These are phyloP conservation scores for Andrena bicolor DNA, from an alignment of 2,888 invertebrate genomes.

Conservation along the genomic window DNA sequence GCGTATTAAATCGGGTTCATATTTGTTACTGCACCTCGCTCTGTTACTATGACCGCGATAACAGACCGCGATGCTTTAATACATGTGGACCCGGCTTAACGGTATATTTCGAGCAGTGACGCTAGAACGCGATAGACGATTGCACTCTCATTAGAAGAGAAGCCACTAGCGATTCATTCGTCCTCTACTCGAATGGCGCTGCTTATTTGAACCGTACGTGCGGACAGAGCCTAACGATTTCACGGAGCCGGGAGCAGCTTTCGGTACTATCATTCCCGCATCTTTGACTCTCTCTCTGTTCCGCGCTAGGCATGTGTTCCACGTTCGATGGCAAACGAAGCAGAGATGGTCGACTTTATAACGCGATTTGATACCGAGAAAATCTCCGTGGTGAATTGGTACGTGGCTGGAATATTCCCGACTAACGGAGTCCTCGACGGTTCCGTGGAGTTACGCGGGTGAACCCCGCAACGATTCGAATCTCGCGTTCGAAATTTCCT, in stretches of 20 bases:
- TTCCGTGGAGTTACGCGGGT: not conserved
- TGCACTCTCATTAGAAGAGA: conserved; percentile 2
- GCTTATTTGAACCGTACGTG: conserved; percentile 7
- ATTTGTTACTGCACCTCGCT: too few relatives aligned
- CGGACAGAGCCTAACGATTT: conserved; percentile 18
- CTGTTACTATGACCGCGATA: too few relatives aligned
- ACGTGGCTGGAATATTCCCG: conserved; percentile 59
- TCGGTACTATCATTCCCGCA: conserved; percentile 4
- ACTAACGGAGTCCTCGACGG: not conserved
- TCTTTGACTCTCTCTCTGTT: not conserved
- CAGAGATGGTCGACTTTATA: conserved; percentile 61
- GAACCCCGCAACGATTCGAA: conserved; percentile 3
- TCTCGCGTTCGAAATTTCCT: conserved; percentile 4
- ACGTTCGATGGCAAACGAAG: conserved; percentile 43
- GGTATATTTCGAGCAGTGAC: too few relatives aligned
- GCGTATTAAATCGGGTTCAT: too few relatives aligned
- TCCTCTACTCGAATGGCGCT: conserved; percentile 8
- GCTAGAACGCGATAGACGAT: not conserved
- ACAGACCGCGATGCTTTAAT: too few relatives aligned
- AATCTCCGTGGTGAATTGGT: conserved; percentile 59
- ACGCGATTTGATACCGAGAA: conserved; percentile 69
- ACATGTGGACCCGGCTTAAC: too few relatives aligned
- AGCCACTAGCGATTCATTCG: conserved; percentile 11
- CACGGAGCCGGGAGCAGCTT: not conserved
- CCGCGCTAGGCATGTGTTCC: not conserved